Conservation (phyloP, 2,888 invertebrate genomes). For the Oligia fasciuncula region DNA sequence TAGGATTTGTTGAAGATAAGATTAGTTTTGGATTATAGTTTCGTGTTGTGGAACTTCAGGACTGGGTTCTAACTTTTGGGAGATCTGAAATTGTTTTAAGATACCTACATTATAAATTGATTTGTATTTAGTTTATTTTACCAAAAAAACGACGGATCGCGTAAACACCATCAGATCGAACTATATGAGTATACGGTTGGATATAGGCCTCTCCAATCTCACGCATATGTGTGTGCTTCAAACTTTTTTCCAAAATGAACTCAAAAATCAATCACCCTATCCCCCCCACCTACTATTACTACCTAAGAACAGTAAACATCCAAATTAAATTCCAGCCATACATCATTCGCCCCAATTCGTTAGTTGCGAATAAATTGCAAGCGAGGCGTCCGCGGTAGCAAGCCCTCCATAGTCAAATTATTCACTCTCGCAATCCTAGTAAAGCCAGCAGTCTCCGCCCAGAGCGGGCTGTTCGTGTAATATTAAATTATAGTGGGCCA, state of each 20-base stretch:
- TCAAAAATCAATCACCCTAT: neutral
- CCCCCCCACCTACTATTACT: constrained; percentile 26
- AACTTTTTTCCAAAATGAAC: neutral
- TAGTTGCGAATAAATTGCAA: constrained; percentile 84
- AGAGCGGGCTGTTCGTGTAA: constrained; percentile 81
- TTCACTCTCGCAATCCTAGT: constrained; percentile 87
- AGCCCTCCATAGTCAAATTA: constrained; percentile 88
- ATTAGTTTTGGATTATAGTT: constrained; percentile 10
- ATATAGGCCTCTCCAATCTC: no score
- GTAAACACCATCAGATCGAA: neutral
- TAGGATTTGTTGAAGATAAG: constrained; percentile 37
- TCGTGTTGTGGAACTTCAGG: neutral
- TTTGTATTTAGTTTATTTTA: neutral
- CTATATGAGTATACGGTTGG: neutral
- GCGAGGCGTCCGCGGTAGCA: constrained; percentile 74
- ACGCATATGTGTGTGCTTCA: neutral
- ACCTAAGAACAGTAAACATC: constrained; percentile 53
- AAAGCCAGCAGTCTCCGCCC: constrained; percentile 82
- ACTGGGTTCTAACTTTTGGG: neutral
- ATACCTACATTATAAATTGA: neutral
- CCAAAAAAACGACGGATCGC: neutral
- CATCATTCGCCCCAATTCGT: constrained; percentile 77
- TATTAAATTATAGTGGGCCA: constrained; percentile 88
- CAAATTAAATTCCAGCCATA: constrained; percentile 77
- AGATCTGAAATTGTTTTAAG: neutral